Percentiles rank a stretch among this genome's conserved stretches.
Evolutionary conservation across 2,888 invertebrate species (phyloP).

Genomic region (Globia sparganii): DNA sequence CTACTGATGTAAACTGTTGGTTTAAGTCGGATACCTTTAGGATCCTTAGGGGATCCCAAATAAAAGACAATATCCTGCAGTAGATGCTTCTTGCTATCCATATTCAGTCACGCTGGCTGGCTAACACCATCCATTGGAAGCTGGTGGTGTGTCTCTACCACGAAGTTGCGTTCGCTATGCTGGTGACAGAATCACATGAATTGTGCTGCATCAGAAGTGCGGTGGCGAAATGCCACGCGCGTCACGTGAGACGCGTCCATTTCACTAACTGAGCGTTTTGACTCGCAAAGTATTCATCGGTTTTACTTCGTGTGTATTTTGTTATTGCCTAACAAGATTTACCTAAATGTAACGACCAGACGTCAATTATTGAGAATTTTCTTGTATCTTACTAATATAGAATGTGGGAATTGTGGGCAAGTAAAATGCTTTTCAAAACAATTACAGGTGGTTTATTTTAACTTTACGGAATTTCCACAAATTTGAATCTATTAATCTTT

Average conservation of each 20-base stretch:
- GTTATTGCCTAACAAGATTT: not conserved
- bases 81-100: not conserved
- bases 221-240: not conserved
- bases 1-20: not conserved
- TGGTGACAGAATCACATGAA: constrained; percentile 92
- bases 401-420: too few relatives aligned
- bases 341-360: not conserved
- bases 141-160: constrained; percentile 92
- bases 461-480: too few relatives aligned
- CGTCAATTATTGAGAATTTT: not conserved
- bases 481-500: too few relatives aligned
- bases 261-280: constrained; percentile 92
- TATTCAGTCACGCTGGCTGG: not conserved
- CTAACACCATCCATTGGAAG: constrained; percentile 78
- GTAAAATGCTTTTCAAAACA: too few relatives aligned
- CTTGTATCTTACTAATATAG: not conserved
- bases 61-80: too few relatives aligned
- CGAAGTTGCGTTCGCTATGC: constrained; percentile 92
- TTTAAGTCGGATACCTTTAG: not conserved
- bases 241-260: not conserved
- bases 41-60: not conserved
- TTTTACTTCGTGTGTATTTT: not conserved
- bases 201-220: constrained; percentile 94
- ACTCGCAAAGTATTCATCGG: not conserved
- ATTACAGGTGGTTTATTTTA: too few relatives aligned